Evolutionary conservation across 2,888 invertebrate species (phyloP).

Genomic region (Troides aeacus): DNA sequence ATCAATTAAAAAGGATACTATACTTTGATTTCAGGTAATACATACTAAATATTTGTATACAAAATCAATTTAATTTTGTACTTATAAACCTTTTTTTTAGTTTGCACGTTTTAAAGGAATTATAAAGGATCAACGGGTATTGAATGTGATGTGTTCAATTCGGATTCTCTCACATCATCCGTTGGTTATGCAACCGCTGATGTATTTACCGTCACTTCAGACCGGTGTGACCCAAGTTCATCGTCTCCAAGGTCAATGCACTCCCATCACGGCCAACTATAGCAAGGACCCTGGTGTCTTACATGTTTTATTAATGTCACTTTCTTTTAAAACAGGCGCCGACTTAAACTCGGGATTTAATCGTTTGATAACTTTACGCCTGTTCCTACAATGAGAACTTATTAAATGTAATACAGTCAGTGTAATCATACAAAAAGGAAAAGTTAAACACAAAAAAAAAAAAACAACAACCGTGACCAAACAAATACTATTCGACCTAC

Average conservation of each 20-base stretch:
- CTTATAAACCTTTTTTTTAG: too few relatives aligned
- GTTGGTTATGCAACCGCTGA: slow-evolving; percentile 30
- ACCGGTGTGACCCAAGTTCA: slow-evolving; percentile 64
- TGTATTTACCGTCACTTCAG: slow-evolving; percentile 32
- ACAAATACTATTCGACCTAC: neutral
- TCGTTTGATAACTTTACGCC: too few relatives aligned
- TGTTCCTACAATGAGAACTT: too few relatives aligned
- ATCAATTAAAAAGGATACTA: too few relatives aligned
- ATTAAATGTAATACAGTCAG: too few relatives aligned
- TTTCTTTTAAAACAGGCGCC: slow-evolving; percentile 7
- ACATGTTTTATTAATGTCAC: slow-evolving; percentile 1
- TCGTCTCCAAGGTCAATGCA: slow-evolving; percentile 59
- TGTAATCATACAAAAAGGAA: neutral
- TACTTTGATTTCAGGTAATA: too few relatives aligned
- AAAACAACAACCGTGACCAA: neutral
- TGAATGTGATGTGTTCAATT: too few relatives aligned
- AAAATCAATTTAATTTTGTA: too few relatives aligned
- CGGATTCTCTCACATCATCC: neutral
- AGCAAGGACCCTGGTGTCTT: slow-evolving; percentile 4
- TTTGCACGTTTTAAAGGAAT: too few relatives aligned
- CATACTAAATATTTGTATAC: too few relatives aligned
- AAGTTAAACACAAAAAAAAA: neutral
- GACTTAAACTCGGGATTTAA: neutral
- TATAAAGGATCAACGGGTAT: too few relatives aligned
- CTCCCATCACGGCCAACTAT: neutral